These are phyloP conservation scores for Ligdia adustata DNA, from an alignment of 2,888 invertebrate species.

Conservation along the genomic window DNA sequence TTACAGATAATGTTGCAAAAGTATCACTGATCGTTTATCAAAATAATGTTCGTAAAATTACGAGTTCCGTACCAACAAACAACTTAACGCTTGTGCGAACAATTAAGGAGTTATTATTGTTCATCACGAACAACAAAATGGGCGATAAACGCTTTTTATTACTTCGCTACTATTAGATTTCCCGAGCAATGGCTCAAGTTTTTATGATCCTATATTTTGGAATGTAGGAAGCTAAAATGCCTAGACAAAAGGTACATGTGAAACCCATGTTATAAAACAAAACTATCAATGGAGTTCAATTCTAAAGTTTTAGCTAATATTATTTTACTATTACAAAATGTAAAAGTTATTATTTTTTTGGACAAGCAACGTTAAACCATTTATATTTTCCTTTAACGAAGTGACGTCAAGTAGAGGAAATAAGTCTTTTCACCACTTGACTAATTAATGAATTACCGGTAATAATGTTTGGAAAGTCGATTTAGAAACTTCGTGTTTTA, in stretches of 20 bases:
- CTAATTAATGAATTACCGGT: slow-evolving; percentile 37
- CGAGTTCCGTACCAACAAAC: slow-evolving; percentile 13
- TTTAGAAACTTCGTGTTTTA: slow-evolving; percentile 55
- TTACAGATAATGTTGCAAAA: neutral
- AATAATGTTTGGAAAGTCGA: slow-evolving; percentile 43
- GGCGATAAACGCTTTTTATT: slow-evolving; percentile 30
- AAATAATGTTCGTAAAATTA: slow-evolving; percentile 9
- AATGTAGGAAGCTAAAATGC: no score
- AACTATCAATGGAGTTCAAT: no score
- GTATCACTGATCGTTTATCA: slow-evolving; percentile 1
- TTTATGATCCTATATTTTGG: slow-evolving; percentile 13
- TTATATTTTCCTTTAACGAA: neutral
- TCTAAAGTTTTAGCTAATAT: no score
- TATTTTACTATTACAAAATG: no score
- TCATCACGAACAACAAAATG: slow-evolving; percentile 21
- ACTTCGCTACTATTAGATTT: slow-evolving; percentile 24
- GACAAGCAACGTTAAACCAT: no score
- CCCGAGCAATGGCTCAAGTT: slow-evolving; percentile 20
- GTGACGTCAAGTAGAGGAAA: slow-evolving; percentile 19
- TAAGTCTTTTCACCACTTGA: slow-evolving; percentile 33
- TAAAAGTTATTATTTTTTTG: no score
- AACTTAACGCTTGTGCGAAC: slow-evolving; percentile 20
- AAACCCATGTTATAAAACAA: no score
- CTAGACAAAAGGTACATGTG: no score
- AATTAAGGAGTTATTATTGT: slow-evolving; percentile 26